Base-by-base conservation (phyloP, 2,113 vertebrate genomes). In the Telmatochromis bifrenatus region DNA sequence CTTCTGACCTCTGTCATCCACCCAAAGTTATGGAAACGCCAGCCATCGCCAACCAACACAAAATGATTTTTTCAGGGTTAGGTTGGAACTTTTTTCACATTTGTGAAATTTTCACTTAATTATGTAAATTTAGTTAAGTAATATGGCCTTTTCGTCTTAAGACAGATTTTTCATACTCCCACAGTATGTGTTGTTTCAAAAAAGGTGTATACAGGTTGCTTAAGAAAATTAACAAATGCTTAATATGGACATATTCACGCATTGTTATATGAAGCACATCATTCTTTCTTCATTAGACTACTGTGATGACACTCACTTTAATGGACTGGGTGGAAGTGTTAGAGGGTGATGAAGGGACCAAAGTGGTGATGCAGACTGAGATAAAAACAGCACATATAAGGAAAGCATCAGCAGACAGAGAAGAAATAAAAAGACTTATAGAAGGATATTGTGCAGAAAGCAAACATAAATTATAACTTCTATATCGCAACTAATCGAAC, bases 61-160 rank as follows among this genome's bases (percentile, higher is more conserved):
- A 23, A 39, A 14, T 39, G 0, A 39, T 68, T 23, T 68, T 68
- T 1, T 21, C 37, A 42, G 37, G 37, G 37, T 42, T 70, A 45
- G 7, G 37, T 42, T 23, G 21, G 13, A 45, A 70, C 13, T 9
- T 70, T 70, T 70, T 23, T 42, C n/a, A 70, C 5, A 70, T 70
- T 70, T 42, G n/a, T n/a, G n/a, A n/a, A n/a, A n/a, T n/a, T n/a
- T n/a, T n/a, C 23, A 9, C n/a, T 70, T 12, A 62, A 35, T 35
- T 5, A n/a, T 7, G 17, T 62, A 35, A 62, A n/a, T 62, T 62
- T 35, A 35, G 31, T 35, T 62, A 62, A 62, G 17, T 68, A 4
- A 68, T 68, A 23, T 1, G 62, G 7, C 62, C 21, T 73, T 73
- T 0, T 26, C 8, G 0, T 73, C 37, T 45, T 15, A 73, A 26